Base-by-base conservation (phyloP, 2,888 invertebrate species). In the Acanthopleura granulata region DNA sequence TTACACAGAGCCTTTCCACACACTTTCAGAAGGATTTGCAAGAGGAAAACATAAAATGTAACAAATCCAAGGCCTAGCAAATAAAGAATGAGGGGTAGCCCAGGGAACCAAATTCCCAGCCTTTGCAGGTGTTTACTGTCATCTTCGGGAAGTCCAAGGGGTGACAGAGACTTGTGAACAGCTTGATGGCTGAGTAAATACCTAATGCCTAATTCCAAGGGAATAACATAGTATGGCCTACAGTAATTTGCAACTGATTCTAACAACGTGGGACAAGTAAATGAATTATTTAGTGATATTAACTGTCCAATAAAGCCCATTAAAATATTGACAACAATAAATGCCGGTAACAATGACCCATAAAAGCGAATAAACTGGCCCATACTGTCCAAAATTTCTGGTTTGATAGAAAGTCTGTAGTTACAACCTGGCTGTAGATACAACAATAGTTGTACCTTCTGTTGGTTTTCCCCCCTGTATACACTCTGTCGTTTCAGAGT, bases 321-420 rank as follows among this genome's bases (percentile, higher is more conserved):
- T 73, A 88, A 76, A 18, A 88, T 40, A 12, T 84, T 81, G 22
- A 82, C 83, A n/a, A 86, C 83, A 74, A 94, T 88, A 87, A 95
- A 94, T 0, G 94, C 93, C 0, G 94, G 91, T 12, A 95, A 84
- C 80, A 94, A 91, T 0, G 93, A 92, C 0, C 93, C 91, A 87
- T 94, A 94, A 88, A 93, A 93, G 57, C 94, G 92, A 1, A 93
- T 93, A 50, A 95, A 88, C 85, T 95, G 94, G 16, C 66, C 66
- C 29, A 22, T 16, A 27, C 15, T 27, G 14, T 66, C 66, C 16
- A 66, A 27, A 27, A 66, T 22, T 16, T 15, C 29, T 27, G 25
- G 22, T 25, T 27, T 22, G 25, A 66, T 27, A 66, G 66, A 66
- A 16, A 89, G 80, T 74, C 82, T 82, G 77, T 89, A 89, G 40